Evolutionary conservation across 2,888 invertebrate species (phyloP).

Genomic region (Ennomos quercinarius): DNA sequence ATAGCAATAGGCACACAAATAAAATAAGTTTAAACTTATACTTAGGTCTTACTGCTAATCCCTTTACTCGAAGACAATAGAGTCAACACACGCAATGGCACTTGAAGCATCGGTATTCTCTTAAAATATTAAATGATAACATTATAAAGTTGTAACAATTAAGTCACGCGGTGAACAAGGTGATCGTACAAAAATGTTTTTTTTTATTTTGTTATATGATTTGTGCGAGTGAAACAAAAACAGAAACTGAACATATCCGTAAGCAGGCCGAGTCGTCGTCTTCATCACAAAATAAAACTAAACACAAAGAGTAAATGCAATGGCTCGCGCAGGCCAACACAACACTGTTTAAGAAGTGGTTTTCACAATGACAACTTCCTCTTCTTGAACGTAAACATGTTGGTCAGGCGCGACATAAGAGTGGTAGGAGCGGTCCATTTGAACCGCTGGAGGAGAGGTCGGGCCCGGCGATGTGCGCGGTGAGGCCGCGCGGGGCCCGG

Average conservation of each 20-base stretch:
- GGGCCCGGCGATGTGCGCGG: conserved; percentile 74
- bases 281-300: conserved; percentile 42
- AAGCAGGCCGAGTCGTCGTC: conserved; percentile 69
- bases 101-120: conserved; percentile 74
- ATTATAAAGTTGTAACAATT: conserved; percentile 37
- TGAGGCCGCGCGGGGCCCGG: conserved; percentile 72
- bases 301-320: conserved; percentile 38
- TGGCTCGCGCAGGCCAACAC: conserved; percentile 33
- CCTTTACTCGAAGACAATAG: conserved; percentile 43
- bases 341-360: conserved; percentile 50
- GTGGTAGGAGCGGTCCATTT: conserved; percentile 70
- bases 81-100: conserved; percentile 70
- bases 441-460: conserved; percentile 63
- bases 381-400: conserved; percentile 72
- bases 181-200: conserved; percentile 51
- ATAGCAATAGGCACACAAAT: conserved; percentile 43
- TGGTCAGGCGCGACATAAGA: conserved; percentile 71
- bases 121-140: conserved; percentile 49
- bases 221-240: conserved; percentile 64
- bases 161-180: conserved; percentile 58
- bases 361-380: conserved; percentile 75
- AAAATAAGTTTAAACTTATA: conserved; percentile 24
- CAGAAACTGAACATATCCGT: conserved; percentile 52
- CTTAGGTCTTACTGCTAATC: conserved; percentile 50
- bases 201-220: conserved; percentile 67